A percentile compares a stretch with the other conserved stretches of the same genome.
phyloP scores from a whole-genome alignment of 2,888 invertebrate genomes.

The Neoitamus cyanurus region DNA sequence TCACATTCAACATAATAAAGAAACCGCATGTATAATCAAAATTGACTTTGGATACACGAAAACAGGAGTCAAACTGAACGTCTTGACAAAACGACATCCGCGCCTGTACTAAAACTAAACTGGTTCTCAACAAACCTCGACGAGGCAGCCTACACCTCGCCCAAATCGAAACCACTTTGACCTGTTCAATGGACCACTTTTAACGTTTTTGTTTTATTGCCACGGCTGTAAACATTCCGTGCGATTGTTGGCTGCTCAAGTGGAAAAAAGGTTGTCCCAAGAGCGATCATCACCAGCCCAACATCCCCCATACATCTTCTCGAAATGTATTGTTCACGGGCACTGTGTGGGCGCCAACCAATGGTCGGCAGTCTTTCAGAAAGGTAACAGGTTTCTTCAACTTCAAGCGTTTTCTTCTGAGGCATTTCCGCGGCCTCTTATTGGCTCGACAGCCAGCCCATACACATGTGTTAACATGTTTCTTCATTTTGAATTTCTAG shows the following conservation, averaged over 20 bases:
- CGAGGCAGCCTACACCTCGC: neutral
- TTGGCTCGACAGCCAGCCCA: neutral
- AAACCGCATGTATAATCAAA: neutral
- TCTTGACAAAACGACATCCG: constrained; percentile 54
- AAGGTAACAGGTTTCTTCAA: constrained; percentile 19
- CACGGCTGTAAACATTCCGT: neutral
- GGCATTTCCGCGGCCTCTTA: neutral
- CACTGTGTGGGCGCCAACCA: neutral
- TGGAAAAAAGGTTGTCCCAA: constrained; percentile 27
- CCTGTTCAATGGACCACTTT: constrained; percentile 23
- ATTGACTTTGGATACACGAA: neutral
- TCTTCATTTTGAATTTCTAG: constrained; percentile 42
- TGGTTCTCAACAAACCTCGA: constrained; percentile 40
- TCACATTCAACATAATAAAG: neutral
- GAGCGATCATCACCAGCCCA: constrained; percentile 22
- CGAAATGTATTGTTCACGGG: neutral
- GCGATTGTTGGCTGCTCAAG: constrained; percentile 32
- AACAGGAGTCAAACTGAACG: constrained; percentile 47
- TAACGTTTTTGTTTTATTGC: constrained; percentile 2
- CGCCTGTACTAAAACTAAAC: constrained; percentile 54
- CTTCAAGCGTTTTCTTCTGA: neutral
- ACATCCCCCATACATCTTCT: neutral
- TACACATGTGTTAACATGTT: neutral
- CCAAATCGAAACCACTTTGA: constrained; percentile 40
- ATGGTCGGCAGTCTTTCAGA: neutral